Conservation (phyloP, 2,113 vertebrate genomes). For the Amphiprion percula region DNA sequence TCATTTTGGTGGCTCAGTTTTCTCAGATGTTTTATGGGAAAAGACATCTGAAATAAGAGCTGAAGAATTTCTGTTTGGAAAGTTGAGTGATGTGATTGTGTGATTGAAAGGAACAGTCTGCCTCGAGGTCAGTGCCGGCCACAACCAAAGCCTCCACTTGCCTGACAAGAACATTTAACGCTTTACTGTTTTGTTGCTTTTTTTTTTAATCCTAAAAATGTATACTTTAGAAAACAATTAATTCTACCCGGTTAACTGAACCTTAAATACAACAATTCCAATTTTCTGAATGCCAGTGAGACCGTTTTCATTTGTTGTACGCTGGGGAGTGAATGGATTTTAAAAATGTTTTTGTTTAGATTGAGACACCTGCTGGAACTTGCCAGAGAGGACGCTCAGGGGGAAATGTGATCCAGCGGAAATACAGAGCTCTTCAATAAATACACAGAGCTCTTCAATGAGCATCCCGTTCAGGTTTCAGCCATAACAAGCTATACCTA, state of each 20-base stretch:
- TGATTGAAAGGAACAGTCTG: background rate
- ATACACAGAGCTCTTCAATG: slow-evolving; percentile 59
- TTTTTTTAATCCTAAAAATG: background rate
- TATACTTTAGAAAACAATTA: background rate
- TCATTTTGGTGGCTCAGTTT: background rate
- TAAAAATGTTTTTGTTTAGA: slow-evolving; percentile 34
- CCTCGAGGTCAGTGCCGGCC: too few relatives aligned
- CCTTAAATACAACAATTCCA: background rate
- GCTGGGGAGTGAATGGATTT: slow-evolving; percentile 21
- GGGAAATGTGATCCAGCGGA: slow-evolving; percentile 46
- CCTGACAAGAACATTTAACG: background rate
- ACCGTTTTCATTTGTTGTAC: background rate
- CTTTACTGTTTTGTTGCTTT: background rate
- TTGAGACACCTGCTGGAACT: slow-evolving; percentile 38
- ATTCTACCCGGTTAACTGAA: background rate
- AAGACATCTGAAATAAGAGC: background rate
- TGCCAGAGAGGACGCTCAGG: slow-evolving; percentile 36
- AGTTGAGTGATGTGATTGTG: slow-evolving; percentile 9
- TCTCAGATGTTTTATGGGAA: background rate
- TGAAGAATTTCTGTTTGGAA: background rate
- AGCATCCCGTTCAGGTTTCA: slow-evolving; percentile 52
- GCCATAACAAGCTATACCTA: slow-evolving; percentile 58
- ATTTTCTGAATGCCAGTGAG: background rate
- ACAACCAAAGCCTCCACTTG: too few relatives aligned
- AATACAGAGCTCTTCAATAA: slow-evolving; percentile 60